Evolutionary conservation across 37 sponge, comb jelly and placozoan species (phyloP), one percentile per base, ranked within the genome.

Genomic region (Hexactinellida sp.): DNA sequence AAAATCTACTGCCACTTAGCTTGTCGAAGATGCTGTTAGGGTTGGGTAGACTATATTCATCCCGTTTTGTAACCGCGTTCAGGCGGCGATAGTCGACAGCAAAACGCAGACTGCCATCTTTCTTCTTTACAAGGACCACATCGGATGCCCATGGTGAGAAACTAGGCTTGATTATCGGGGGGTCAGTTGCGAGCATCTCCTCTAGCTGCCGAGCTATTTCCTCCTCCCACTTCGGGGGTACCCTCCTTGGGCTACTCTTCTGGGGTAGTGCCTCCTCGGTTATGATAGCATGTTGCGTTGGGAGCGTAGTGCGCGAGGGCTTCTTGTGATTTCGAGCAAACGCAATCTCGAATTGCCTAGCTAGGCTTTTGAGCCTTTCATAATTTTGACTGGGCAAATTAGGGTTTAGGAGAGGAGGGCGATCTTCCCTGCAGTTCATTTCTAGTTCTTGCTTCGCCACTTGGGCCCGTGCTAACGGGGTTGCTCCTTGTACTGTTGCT

Each of bases 91-190:
- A 86, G 38, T 86, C 55, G 34, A 86, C n/a, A n/a, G n/a, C n/a
- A n/a, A n/a, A n/a, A n/a, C n/a, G n/a, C n/a, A n/a, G n/a, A n/a
- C n/a, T n/a, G 21, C 86, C 86, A 37, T 86, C 86, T 37, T 86
- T 86, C 76, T 86, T 86, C 37, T 1, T 55, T 38, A 55, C 86
- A 0, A 86, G 76, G n/a, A 86, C 86, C 13, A 86, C 36, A 1
- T 54, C 63, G 76, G 37, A 55, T 0, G 86, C 86, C 86, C 86
- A 86, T 3, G 86, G 36, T 3, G 38, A 37, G 38, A 0, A 37
- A 38, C 63, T 55, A 55, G 86, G 86, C 36, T 37, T 36, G 1
- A 86, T 55, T 37, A 86, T 55, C 13, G 47, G 47, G 13, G 47
- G 47, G 16, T 55, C 86, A 25, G 37, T 36, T 1, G 37, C 21